Base-by-base conservation (phyloP, 2,113 vertebrate genomes). In the Pyxicephalus adspersus region DNA sequence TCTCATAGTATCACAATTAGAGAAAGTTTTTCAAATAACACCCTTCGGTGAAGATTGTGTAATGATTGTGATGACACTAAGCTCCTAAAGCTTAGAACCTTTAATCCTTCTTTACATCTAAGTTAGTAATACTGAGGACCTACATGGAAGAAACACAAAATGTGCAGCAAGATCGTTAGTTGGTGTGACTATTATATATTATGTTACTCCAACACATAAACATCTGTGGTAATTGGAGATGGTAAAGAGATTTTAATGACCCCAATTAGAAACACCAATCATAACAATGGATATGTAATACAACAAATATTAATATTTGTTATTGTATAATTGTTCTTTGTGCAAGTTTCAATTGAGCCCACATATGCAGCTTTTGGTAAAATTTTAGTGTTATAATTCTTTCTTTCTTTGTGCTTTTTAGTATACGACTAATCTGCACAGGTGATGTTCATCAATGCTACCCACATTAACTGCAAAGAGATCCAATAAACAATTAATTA, bases 41-140 rank as follows among this genome's bases (percentile, higher is more conserved):
- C n/a, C 51, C 71, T 58, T 74, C 26, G 22, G 20, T 74, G 54
- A 74, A 57, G 28, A 60, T 54, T 55, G 58, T 74, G 51, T 74
- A 74, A 74, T 74, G 71, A 74, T 74, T 29, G 20, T 60, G 71
- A 74, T 74, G 71, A 74, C 71, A 60, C 60, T 74, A 74, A 74
- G 71, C 71, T 74, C 29, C 54, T 29, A 23, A n/a, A 29, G 71
- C 71, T 74, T 74, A 74, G 28, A 74, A 74, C 58, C 29, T 60
- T 23, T 74, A 74, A 74, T 74, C 71, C 71, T 74, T 60, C 71
- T 60, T 60, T 74, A 29, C 54, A 77, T 77, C 31, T 63, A 77
- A 64, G 29, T 64, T 28, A 51, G 38, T 77, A 54, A 51, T 77
- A 64, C 38, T 64, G 11, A 64, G 61, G 74, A 77, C 74, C 74